Base-by-base conservation (phyloP, 2,797 vertebrate species). In the Danionella dracula region DNA sequence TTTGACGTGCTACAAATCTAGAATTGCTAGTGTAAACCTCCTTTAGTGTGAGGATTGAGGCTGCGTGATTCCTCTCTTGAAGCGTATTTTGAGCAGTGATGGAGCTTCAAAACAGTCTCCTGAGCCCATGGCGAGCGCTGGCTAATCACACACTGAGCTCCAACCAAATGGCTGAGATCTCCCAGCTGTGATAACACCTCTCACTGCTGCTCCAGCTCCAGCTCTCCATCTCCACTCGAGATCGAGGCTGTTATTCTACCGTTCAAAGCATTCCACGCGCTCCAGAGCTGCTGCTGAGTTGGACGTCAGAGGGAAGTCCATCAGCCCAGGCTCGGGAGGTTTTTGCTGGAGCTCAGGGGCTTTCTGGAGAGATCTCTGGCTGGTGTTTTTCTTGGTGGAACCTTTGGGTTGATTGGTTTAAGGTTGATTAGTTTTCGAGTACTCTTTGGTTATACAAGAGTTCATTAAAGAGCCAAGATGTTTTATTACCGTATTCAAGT, bases 151-250 rank as follows among this genome's bases (percentile, higher is more conserved):
- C 42, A 45, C 37, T 19, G 40, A 45, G 37, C 4, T n/a, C 13
- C 5, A 66, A 61, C 79, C 89, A 87, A 88, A 87, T 78, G 83
- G 76, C 82, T 78, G 77, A 82, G 73, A 81, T 82, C 50, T 77
- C 79, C 81, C 87, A 89, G 88, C 89, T 90, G 87, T 88, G 83
- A 86, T 82, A 88, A 87, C 82, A 86, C 74, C 80, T 74, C 50
- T 77, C 68, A 54, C 16, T 69, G 42, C 63, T 66, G 66, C 57
- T 70, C 49, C 41, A 17, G 66, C 57, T 70, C 49, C 41, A 17
- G 44, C 59, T 68, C 34, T 32, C 64, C 40, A 70, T 68, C 56
- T 50, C 61, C 70, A 68, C 69, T 58, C 12, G 51, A 58, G 66
- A 37, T 32, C 5, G 27, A 56, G 38, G 16, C 40, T 8, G 15